phyloP scores from a whole-genome alignment of 2,797 vertebrate species.

The Coregonus ussuriensis region DNA sequence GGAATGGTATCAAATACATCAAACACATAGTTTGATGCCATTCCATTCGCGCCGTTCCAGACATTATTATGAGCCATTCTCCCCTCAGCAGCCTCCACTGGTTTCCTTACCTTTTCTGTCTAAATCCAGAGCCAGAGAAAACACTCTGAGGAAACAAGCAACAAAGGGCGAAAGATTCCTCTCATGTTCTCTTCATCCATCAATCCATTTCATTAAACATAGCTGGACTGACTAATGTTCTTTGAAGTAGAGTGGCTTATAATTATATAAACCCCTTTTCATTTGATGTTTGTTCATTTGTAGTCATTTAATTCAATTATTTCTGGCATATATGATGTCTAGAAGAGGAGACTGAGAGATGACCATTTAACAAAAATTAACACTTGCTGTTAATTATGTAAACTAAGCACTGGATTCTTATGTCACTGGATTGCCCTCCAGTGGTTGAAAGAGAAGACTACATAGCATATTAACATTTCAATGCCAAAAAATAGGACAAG shows the following conservation, averaged over 20 bases:
- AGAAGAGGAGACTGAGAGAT: too few relatives aligned
- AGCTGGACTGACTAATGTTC: background rate
- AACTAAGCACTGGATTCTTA: background rate
- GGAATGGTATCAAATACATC: too few relatives aligned
- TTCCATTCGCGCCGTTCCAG: too few relatives aligned
- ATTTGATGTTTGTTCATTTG: background rate
- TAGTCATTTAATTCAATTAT: background rate
- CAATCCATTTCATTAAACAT: background rate
- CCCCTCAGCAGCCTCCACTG: too few relatives aligned
- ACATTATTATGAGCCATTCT: too few relatives aligned
- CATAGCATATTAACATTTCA: background rate
- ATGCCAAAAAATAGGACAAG: background rate
- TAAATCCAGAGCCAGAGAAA: background rate
- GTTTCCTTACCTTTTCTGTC: background rate
- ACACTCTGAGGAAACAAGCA: background rate
- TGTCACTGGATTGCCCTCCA: slow-evolving; percentile 39
- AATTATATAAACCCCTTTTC: background rate
- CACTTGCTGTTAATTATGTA: too few relatives aligned
- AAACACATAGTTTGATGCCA: too few relatives aligned
- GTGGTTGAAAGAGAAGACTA: slow-evolving; percentile 31
- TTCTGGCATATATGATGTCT: background rate
- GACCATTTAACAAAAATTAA: too few relatives aligned
- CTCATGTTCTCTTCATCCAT: background rate
- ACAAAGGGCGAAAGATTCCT: background rate
- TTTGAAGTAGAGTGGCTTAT: background rate